Base-by-base conservation (phyloP, 2,113 vertebrate genomes). In the Anoura caudifer region DNA sequence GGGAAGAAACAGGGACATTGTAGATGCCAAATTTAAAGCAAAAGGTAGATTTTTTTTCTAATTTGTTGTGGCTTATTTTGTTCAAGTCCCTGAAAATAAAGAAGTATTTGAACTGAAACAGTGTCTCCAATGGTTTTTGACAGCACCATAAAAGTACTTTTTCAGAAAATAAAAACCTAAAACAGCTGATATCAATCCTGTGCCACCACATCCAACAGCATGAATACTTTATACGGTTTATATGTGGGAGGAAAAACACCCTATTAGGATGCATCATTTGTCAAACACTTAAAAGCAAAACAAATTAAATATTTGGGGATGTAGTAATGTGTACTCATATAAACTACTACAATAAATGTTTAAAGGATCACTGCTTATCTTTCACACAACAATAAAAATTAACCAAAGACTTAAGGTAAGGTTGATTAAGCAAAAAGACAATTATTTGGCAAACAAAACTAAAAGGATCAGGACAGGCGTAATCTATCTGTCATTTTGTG, bases 241-340 rank as follows among this genome's bases (percentile, higher is more conserved):
- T 33, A 54, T 5, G n/a, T 1, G n/a, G 33, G 52, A 67, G 19
- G 20, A 69, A 65, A 84, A 54, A 61, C 36, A 79, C 5, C 4
- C 24, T 77, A 61, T 86, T 11, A 69, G 24, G 33, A 84, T 63
- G 61, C 28, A 63, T 80, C 36, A 75, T 83, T 95, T 87, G 28
- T 92, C 67, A 95, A 91, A 77, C 54, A 20, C 4, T 38, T 94
- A 90, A 95, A 92, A 90, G n/a, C 50, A 94, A 95, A 84, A 67
- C 17, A 91, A 92, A 87, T 69, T 75, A 84, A 91, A 70, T 22
- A 54, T 79, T 47, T 38, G 20, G 1, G 3, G 1, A 54, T 89
- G 11, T 59, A 61, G 31, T 61, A 26, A 70, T 88, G 45, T 61
- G 2, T 67, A 76, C 38, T 73, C 43, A 72, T 93, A 86, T 47